Evolutionary conservation across 1,140 invertebrate genomes (phyloP).

Genomic region (Drosophila nannoptera): DNA sequence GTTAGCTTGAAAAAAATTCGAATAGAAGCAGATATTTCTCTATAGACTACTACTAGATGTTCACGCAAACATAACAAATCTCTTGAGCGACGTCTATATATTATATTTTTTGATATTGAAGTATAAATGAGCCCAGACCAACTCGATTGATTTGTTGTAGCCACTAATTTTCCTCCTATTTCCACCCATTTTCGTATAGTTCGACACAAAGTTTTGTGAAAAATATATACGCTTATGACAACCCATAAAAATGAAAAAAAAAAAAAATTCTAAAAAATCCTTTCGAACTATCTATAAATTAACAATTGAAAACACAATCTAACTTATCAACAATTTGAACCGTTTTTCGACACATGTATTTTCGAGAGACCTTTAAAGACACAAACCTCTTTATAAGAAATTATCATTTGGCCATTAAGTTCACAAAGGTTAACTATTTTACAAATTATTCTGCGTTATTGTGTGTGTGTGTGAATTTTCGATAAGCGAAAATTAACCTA

Average conservation of each 20-base stretch:
- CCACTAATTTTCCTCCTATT: conserved; percentile 12
- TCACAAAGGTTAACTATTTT: conserved; percentile 20
- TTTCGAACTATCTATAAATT: conserved; percentile 12
- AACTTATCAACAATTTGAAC: conserved; percentile 42
- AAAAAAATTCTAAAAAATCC: conserved; percentile 21
- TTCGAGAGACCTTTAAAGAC: conserved; percentile 65
- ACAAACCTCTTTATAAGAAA: conserved; percentile 9
- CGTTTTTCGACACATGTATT: conserved; percentile 71
- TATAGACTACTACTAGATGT: background rate
- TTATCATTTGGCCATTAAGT: conserved; percentile 19
- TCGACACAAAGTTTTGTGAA: conserved; percentile 49
- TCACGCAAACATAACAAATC: conserved; percentile 57
- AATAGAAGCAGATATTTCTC: background rate
- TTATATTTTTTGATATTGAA: conserved; percentile 73
- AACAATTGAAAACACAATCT: conserved; percentile 28
- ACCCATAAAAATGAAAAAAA: conserved; percentile 17
- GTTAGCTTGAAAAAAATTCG: conserved; percentile 48
- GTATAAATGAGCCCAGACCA: conserved; percentile 76
- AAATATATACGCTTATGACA: conserved; percentile 66
- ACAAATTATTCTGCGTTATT: conserved; percentile 4
- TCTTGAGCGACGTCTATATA: conserved; percentile 71
- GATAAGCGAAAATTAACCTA: conserved; percentile 17
- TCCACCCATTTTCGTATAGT: conserved; percentile 18
- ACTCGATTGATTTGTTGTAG: conserved; percentile 71
- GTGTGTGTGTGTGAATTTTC: background rate